Evolutionary conservation across 2,888 invertebrate genomes (phyloP), one percentile per base, ranked within the genome.

Genomic region (Volucella inflata): DNA sequence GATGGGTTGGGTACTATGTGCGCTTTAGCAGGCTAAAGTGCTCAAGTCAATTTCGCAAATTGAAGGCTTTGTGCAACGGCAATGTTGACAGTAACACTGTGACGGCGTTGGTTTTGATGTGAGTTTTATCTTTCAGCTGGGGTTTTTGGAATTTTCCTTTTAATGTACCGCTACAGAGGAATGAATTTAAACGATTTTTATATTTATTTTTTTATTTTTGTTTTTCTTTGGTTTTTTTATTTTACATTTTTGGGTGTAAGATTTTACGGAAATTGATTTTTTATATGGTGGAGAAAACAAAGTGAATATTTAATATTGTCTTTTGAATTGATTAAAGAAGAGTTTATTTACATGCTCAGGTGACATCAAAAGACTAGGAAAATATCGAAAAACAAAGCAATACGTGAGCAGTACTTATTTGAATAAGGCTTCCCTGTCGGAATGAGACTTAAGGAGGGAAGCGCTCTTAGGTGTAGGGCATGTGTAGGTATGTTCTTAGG

Each of bases 11-110:
- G 2, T 30, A 48, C 36, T 8, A 12, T 12, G 70, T 59, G 40
- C 14, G 21, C 16, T 60, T 77, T 68, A 48, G 30, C 59, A 51
- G 74, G 42, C 21, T 70, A 42, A 79, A 74, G 62, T 57, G 77
- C 55, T 74, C 62, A 79, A 83, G 79, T 79, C 78, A 83, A 83
- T 83, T 83, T 83, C 51, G 64, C 57, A 83, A 83, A 83, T 83
- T 83, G 83, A 83, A 83, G 74, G 74, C 83, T 79, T 79, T 83
- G 83, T 83, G 79, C 71, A 70, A 44, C 72, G 50, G 42, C 51
- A 74, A 62, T 72, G 82, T 55, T 74, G 72, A 51, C 42, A 62
- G n/a, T 14, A 40, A 11, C 59, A 59, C 71, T 59, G 59, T 17
- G 14, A 60, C 21, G 62, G 14, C 50, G 67, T 40, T 50, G 55